Conservation (phyloP, 2,888 invertebrate species). For the Frankliniella intonsa region DNA sequence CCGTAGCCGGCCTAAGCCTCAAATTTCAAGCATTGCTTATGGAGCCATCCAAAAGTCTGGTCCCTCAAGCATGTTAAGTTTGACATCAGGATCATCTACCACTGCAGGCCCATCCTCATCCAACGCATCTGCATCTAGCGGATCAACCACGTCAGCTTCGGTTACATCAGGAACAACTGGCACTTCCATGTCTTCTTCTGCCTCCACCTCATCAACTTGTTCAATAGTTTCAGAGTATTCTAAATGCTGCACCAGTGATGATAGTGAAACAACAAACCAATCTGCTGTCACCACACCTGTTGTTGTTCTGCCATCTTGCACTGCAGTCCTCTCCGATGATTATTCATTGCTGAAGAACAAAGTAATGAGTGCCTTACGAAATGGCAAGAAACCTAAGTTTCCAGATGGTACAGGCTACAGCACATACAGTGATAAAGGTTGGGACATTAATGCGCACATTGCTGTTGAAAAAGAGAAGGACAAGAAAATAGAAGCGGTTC, state of each 20-base stretch:
- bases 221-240: neutral
- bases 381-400: conserved; percentile 29
- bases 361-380: neutral
- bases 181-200: neutral
- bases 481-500: conserved; percentile 41
- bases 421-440: conserved; percentile 37
- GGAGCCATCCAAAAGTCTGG: no score
- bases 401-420: conserved; percentile 36
- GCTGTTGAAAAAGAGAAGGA: conserved; percentile 45
- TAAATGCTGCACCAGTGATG: neutral
- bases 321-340: neutral
- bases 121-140: no score
- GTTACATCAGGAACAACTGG: neutral
- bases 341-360: neutral
- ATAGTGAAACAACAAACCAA: neutral
- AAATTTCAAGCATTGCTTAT: no score
- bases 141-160: neutral
- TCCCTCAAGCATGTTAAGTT: no score
- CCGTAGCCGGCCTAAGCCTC: no score
- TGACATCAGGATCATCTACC: no score
- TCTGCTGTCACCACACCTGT: no score
- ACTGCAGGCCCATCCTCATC: no score
- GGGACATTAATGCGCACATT: conserved; percentile 44
- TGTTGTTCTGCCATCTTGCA: no score
- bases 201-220: neutral